phyloP scores from a whole-genome alignment of 1,140 invertebrate species.

The Triops longicaudatus region DNA sequence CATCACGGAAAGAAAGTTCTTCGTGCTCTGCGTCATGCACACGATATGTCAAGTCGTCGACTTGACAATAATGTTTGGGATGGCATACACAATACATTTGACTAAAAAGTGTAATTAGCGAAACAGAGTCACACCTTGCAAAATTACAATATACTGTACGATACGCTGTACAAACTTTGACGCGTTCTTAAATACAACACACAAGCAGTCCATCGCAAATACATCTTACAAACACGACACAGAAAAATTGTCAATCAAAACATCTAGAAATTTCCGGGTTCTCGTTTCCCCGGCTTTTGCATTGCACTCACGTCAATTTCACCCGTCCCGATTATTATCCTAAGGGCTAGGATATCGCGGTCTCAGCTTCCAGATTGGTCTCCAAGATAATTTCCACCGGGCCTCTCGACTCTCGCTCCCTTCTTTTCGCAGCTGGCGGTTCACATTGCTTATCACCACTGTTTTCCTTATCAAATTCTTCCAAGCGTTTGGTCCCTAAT shows the following conservation, averaged over 20 bases:
- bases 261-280: neutral
- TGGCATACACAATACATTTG: no score
- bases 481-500: neutral
- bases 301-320: neutral
- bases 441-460: neutral
- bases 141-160: neutral
- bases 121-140: no score
- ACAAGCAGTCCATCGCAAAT: conserved; percentile 2
- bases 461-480: conserved; percentile 3
- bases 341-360: neutral
- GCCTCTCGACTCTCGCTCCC: neutral
- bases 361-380: conserved; percentile 7
- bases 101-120: no score
- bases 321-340: neutral
- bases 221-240: neutral
- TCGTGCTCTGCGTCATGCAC: no score
- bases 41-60: no score
- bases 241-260: neutral
- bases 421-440: conserved; percentile 1
- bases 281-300: conserved; percentile 9
- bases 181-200: neutral
- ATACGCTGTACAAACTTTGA: neutral
- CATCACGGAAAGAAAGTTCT: no score
- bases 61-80: no score
- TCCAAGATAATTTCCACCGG: conserved; percentile 2